Percentiles rank a stretch among this genome's conserved stretches.
These are phyloP conservation scores for Atta texana DNA, from an alignment of 1,140 invertebrate genomes.

Conservation along the genomic window DNA sequence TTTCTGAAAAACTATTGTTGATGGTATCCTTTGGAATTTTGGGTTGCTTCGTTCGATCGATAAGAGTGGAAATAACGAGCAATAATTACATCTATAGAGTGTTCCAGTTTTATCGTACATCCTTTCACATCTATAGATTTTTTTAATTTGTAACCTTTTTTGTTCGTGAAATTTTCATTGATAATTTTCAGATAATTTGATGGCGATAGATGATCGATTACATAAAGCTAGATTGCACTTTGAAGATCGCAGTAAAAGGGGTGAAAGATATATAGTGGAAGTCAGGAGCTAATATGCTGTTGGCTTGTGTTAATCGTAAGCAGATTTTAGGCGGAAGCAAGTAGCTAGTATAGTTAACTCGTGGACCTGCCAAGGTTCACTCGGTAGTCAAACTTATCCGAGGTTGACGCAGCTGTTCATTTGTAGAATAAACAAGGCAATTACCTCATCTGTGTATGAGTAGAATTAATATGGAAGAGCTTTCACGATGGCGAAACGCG, in stretches of 20 bases:
- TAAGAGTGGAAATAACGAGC: conserved; percentile 44
- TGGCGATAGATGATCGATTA: neutral
- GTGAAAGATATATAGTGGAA: conserved; percentile 57
- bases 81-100: conserved; percentile 38
- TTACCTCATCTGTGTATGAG: conserved; percentile 7
- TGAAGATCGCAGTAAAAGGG: conserved; percentile 46
- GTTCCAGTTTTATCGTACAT: neutral
- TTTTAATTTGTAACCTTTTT: neutral
- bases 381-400: neutral
- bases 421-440: conserved; percentile 23
- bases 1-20: neutral
- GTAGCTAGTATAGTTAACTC: conserved; percentile 20
- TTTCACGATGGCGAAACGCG: neutral
- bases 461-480: conserved; percentile 13
- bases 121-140: neutral
- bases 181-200: neutral
- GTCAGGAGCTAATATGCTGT: conserved; percentile 47
- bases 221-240: neutral
- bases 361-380: neutral
- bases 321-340: conserved; percentile 11
- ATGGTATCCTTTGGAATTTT: neutral
- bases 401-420: conserved; percentile 33
- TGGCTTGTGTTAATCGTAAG: conserved; percentile 38
- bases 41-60: conserved; percentile 28
- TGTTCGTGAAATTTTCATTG: neutral